phyloP scores from a whole-genome alignment of 2,797 vertebrate species.

The Brachyalestes nurse region DNA sequence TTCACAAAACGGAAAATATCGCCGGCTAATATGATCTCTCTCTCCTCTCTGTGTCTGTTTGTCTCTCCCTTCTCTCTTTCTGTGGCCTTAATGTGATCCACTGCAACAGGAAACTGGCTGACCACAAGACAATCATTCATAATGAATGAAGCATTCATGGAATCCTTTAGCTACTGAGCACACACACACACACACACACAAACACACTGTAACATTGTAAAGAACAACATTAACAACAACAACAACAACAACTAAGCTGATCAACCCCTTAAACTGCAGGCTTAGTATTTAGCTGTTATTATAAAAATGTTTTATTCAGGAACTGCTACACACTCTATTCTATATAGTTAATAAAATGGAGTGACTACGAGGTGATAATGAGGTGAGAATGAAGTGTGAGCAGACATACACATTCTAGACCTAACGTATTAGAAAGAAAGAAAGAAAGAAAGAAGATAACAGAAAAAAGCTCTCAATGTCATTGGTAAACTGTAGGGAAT shows the following conservation, averaged over 20 bases:
- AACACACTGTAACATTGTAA: slow-evolving; percentile 11
- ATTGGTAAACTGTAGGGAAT: slow-evolving; percentile 15
- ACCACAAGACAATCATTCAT: slow-evolving; percentile 50
- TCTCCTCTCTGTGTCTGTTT: not conserved
- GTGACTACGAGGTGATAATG: no score
- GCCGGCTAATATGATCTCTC: not conserved
- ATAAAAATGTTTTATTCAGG: not conserved
- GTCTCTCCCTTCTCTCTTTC: not conserved
- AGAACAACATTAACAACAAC: not conserved
- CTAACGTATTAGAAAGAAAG: slow-evolving; percentile 30
- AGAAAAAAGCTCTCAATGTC: slow-evolving; percentile 4
- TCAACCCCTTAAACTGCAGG: slow-evolving; percentile 25
- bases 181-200: not conserved
- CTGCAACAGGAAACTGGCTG: slow-evolving; percentile 25
- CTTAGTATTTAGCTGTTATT: no score
- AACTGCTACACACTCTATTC: not conserved
- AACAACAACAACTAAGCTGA: not conserved
- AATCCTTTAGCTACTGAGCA: slow-evolving; percentile 34
- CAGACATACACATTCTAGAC: not conserved
- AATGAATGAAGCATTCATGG: slow-evolving; percentile 51
- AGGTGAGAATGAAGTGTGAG: not conserved
- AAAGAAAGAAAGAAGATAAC: slow-evolving; percentile 53
- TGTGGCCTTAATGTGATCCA: slow-evolving; percentile 45
- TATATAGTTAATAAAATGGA: not conserved
- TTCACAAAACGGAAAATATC: slow-evolving; percentile 24